Evolutionary conservation across 2,113 vertebrate species (phyloP).

Genomic region (Muntiacus reevesi): DNA sequence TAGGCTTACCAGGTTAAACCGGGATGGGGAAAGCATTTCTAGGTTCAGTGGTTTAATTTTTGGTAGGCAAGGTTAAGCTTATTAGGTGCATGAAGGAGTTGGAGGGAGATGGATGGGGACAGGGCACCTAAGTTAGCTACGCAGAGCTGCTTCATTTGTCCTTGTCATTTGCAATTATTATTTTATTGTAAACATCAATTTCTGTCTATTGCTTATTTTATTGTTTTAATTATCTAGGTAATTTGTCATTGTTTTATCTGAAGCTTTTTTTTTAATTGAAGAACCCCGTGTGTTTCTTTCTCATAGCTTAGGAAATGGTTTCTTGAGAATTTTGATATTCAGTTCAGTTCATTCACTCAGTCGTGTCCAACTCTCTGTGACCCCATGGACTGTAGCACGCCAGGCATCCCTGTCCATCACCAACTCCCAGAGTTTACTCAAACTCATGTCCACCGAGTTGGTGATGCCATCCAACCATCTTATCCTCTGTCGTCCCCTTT

Average conservation of each 20-base stretch:
- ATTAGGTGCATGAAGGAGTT: background rate
- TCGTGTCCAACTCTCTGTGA: background rate
- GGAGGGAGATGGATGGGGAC: rapidly evolving
- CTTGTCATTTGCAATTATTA: background rate
- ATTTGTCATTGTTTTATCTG: background rate
- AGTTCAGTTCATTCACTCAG: background rate
- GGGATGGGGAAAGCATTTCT: background rate
- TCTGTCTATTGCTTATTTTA: background rate
- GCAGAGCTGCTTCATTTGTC: rapidly evolving
- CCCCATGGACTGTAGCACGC: rapidly evolving
- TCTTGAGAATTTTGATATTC: background rate
- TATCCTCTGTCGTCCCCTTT: background rate
- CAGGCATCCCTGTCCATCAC: background rate
- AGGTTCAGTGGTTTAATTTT: background rate
- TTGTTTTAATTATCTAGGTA: background rate
- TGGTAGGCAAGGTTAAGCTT: background rate
- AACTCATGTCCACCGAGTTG: rapidly evolving
- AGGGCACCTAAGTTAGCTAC: rapidly evolving
- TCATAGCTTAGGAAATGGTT: background rate
- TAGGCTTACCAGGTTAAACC: background rate
- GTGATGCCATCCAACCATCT: background rate
- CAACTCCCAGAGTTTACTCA: background rate
- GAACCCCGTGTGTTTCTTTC: background rate
- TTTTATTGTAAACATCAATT: background rate
- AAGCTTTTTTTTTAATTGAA: background rate